These are phyloP conservation scores for Sturmia bella DNA, from an alignment of 2,888 invertebrate genomes.

Conservation along the genomic window DNA sequence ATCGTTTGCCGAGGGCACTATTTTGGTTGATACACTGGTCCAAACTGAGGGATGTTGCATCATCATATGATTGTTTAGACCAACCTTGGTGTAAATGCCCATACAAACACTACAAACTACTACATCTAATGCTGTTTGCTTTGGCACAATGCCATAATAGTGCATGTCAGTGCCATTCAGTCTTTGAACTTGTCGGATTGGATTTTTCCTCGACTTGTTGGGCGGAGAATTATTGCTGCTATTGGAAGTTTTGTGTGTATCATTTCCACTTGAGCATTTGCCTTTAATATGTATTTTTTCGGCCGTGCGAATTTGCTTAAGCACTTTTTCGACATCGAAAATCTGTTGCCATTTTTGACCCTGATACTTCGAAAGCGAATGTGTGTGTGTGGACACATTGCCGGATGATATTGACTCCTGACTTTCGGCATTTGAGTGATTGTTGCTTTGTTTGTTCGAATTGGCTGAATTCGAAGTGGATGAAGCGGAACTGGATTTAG, in stretches of 20 bases:
- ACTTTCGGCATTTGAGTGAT: slow-evolving; percentile 54
- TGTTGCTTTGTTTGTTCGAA: slow-evolving; percentile 61
- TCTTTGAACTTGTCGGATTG: slow-evolving; percentile 82
- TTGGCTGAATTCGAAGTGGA: slow-evolving; percentile 49
- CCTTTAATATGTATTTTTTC: slow-evolving; percentile 75
- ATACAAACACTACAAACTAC: slow-evolving; percentile 91
- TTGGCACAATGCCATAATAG: slow-evolving; percentile 90
- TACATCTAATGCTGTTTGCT: slow-evolving; percentile 88
- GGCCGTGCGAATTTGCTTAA: slow-evolving; percentile 77
- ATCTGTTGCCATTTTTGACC: slow-evolving; percentile 79
- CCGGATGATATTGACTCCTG: slow-evolving; percentile 52
- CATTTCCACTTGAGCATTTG: slow-evolving; percentile 61
- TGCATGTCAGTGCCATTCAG: slow-evolving; percentile 86
- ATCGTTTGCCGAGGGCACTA: slow-evolving; percentile 54
- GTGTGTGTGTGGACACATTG: slow-evolving; percentile 28
- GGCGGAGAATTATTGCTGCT: slow-evolving; percentile 75
- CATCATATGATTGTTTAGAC: slow-evolving; percentile 88
- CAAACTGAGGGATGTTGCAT: slow-evolving; percentile 82
- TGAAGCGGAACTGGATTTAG: slow-evolving; percentile 42
- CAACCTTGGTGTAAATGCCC: slow-evolving; percentile 89
- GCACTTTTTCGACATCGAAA: slow-evolving; percentile 77
- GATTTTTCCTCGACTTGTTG: slow-evolving; percentile 58
- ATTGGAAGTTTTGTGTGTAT: slow-evolving; percentile 64
- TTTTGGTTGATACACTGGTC: slow-evolving; percentile 75
- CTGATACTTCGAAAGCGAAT: slow-evolving; percentile 72